These are phyloP conservation scores for Chaetodon trifascialis DNA, from an alignment of 2,113 vertebrate genomes.

Conservation along the genomic window DNA sequence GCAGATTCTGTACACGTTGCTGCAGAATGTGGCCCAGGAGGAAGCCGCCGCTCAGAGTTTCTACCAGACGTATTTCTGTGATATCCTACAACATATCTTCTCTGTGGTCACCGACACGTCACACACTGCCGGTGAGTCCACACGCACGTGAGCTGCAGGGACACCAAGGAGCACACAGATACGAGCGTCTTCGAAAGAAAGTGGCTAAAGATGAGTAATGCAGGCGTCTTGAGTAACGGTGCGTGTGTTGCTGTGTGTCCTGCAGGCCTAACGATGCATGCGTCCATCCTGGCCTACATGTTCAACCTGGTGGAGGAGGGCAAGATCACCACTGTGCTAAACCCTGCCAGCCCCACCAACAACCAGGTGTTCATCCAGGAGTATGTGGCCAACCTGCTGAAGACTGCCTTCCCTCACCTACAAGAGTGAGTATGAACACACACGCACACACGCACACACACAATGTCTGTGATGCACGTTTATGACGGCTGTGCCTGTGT, in stretches of 20 bases:
- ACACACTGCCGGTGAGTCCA: slow-evolving; percentile 92
- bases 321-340: slow-evolving; percentile 93
- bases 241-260: not conserved
- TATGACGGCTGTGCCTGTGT: slow-evolving; percentile 30
- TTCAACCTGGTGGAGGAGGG: slow-evolving; percentile 99
- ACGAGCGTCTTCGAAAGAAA: not conserved
- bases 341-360: slow-evolving; percentile 90
- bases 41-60: slow-evolving; percentile 98
- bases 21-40: slow-evolving; percentile 98
- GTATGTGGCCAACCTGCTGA: slow-evolving; percentile 98
- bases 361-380: slow-evolving; percentile 99
- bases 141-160: not conserved
- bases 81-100: slow-evolving; percentile 98
- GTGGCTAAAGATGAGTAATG: not conserved
- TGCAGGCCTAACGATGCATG: slow-evolving; percentile 97
- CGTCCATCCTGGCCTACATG: slow-evolving; percentile 99
- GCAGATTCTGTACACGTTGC: slow-evolving; percentile 96
- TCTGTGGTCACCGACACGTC: slow-evolving; percentile 99
- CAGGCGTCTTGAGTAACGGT: not conserved
- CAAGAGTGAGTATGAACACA: slow-evolving; percentile 90
- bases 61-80: slow-evolving; percentile 98
- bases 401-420: slow-evolving; percentile 97
- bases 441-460: not conserved
- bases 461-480: slow-evolving; percentile 10
- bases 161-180: not conserved